Base-by-base conservation (phyloP, 1,140 invertebrate genomes). In the Plodia interpunctella region DNA sequence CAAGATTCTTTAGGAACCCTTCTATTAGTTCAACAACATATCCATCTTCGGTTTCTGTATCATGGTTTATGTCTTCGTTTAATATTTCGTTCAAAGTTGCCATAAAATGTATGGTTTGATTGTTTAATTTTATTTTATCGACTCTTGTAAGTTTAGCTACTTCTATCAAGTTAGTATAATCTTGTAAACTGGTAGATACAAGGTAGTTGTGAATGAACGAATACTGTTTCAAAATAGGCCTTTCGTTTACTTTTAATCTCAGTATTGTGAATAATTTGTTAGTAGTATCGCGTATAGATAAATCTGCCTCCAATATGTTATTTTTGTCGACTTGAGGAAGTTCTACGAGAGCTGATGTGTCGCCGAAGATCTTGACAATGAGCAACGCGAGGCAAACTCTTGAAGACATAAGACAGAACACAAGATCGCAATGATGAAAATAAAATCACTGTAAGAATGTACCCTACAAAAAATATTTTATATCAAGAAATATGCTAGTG, bases 61-160 rank as follows among this genome's bases (percentile, higher is more conserved):
- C 53, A 60, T 55, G 51, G 49, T 56, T 49, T 18, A 35, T 21
- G 35, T 66, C 72, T 60, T 70, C 73, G 56, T 72, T 60, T 57
- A 78, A 55, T 57, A 81, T 51, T 64, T 83, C 72, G 60, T 83
- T 79, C 70, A 86, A 65, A 15, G 62, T 62, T 52, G 60, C 53
- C 55, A 78, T 65, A 67, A 74, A 81, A 68, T 68, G 13, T 32
- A 20, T 18, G 2, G 57, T 65, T 57, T 38, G 20, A 54, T 70
- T 66, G 64, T 67, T 74, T 60, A 51, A 59, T 63, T 63, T 63
- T 57, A 54, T 56, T 58, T 55, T 57, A 50, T 68, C 65, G 10
- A 74, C 71, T 77, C 66, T 80, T n/a, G 72, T 74, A 21, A 76
- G 55, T 60, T 60, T 67, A n/a, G 54, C 60, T 49, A 85, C 72